Conservation (phyloP, 2,113 vertebrate genomes). For the Emydocephalus ijimae region DNA sequence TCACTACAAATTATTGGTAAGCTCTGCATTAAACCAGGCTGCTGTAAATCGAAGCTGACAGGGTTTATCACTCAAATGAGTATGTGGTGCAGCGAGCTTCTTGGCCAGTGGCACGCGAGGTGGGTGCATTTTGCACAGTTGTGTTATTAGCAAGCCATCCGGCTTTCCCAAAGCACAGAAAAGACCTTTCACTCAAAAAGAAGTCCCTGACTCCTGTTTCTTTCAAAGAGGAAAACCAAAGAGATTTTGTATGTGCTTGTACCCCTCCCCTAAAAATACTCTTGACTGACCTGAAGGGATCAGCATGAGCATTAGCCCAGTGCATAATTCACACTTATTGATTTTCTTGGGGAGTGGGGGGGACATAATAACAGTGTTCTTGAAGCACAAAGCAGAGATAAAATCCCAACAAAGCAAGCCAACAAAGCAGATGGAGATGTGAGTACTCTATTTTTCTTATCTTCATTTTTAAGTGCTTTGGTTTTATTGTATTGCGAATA, state of each 20-base stretch:
- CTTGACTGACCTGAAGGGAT: background rate
- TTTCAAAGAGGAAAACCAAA: background rate
- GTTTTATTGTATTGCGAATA: too few relatives aligned
- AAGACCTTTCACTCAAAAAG: slow-evolving; percentile 5
- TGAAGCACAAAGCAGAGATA: background rate
- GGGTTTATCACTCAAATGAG: slow-evolving; percentile 56
- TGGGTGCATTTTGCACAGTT: background rate
- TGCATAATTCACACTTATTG: background rate
- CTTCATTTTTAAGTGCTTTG: too few relatives aligned
- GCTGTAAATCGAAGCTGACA: slow-evolving; percentile 61
- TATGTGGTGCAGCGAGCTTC: slow-evolving; percentile 36
- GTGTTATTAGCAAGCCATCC: slow-evolving; percentile 1
- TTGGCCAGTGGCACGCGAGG: slow-evolving; percentile 30
- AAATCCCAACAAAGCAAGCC: background rate
- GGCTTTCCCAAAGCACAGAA: slow-evolving; percentile 24
- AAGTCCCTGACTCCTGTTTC: slow-evolving; percentile 31
- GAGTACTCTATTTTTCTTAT: too few relatives aligned
- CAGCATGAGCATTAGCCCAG: background rate
- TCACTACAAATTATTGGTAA: slow-evolving; percentile 69
- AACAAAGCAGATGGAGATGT: too few relatives aligned
- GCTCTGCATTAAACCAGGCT: slow-evolving; percentile 51
- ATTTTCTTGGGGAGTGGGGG: background rate
- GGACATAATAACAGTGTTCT: background rate
- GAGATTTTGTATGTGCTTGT: too few relatives aligned
- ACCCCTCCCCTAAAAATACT: background rate